Base-by-base conservation (phyloP, 1,140 invertebrate species). In the Asobara japonica region DNA sequence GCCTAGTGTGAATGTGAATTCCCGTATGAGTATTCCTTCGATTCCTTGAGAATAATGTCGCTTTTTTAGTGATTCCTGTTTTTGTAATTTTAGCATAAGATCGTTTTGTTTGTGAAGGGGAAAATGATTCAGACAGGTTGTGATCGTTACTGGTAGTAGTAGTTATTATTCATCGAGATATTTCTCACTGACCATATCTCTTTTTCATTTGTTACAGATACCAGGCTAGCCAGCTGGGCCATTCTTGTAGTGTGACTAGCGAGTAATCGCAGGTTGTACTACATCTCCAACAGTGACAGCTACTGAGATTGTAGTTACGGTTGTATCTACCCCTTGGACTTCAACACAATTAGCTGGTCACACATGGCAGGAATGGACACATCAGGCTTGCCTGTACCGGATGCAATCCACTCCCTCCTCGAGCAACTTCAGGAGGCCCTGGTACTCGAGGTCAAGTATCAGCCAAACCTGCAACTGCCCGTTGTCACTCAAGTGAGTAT, bases 371-470 rank as follows among this genome's bases (percentile, higher is more conserved):
- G 86, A 87, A 88, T 88, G 87, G 86, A 87, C 80, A 84, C 84
- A 79, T 84, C 82, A 76, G 87, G 86, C 87, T 87, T 79, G 84
- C 86, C 86, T 84, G 84, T 86, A 83, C 88, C 88, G 85, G 88
- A 89, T 89, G 87, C 87, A 82, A 81, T 88, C 79, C 81, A 86
- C 79, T 81, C 85, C 29, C 81, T 92, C 65, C 89, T 92, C 74
- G 87, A 88, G 71, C 90, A 90, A 65, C 86, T 94, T n/a, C 88
- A 91, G 77, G 92, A 93, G 86, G 91, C 91, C 77, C 86, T 93
- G 70, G 85, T 89, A 41, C 82, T 93, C 41, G 92, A 94, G 82
- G 82, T 87, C 60, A 93, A 93, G 87, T 93, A 91, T 84, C 91
- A 92, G 82, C 92, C 93, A 48, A 88, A 89, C 51, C 84, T 93